Conservation (phyloP, 1,140 invertebrate species). For the Antheraea mylitta region DNA sequence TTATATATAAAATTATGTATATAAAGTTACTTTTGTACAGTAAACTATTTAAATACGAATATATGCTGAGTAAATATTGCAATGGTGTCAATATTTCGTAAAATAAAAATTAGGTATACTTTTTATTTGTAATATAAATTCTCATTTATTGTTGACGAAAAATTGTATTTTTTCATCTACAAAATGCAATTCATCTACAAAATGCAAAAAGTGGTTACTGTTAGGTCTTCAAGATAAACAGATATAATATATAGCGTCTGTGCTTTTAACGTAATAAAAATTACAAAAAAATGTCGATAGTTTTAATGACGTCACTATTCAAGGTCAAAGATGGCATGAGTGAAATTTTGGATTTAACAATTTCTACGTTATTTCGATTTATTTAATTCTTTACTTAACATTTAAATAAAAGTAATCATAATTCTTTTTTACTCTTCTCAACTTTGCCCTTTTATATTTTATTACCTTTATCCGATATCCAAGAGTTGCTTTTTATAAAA, state of each 20-base stretch:
- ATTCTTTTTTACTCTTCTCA: neutral
- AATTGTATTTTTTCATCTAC: too few relatives aligned
- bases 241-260: neutral
- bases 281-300: neutral
- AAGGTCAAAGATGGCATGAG: neutral
- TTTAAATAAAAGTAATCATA: too few relatives aligned
- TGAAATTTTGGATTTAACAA: neutral
- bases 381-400: too few relatives aligned
- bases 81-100: neutral
- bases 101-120: neutral
- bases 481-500: neutral
- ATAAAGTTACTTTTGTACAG: too few relatives aligned
- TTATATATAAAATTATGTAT: too few relatives aligned
- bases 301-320: neutral
- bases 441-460: neutral
- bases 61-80: too few relatives aligned
- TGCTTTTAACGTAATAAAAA: neutral
- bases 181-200: too few relatives aligned
- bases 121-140: neutral
- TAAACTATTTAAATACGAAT: too few relatives aligned
- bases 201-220: neutral
- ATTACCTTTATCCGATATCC: neutral
- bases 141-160: too few relatives aligned
- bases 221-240: neutral
- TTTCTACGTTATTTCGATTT: too few relatives aligned